Evolutionary conservation across 2,888 invertebrate species (phyloP), one percentile per base, ranked within the genome.

Genomic region (Papilio gigon): DNA sequence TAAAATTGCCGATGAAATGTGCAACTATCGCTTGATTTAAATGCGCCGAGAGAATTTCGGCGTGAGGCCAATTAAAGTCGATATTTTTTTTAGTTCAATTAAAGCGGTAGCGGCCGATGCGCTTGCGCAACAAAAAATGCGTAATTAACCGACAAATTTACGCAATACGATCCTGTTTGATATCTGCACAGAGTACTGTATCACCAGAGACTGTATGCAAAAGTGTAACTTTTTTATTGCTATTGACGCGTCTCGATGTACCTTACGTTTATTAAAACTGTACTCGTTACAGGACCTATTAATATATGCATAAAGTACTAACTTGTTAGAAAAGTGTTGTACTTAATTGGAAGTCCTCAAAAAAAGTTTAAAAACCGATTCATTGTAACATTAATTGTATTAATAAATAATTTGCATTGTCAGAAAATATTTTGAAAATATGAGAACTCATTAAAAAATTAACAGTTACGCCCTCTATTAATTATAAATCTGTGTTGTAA

Each of bases 121-220:
- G 73, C 77, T 88, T 87, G 80, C 80, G 80, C 77, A 85, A 90
- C 76, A 76, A 70, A 67, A 72, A 73, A 71, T 71, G 68, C 71
- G 81, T 80, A 85, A 86, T 88, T 87, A 88, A 84, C 80, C 72
- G 76, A 80, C 83, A 80, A 85, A 85, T 87, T 88, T 88, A 88
- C 86, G 88, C 82, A 87, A 87, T 76, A 74, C 76, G 86, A 86
- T 86, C 79, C 82, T 77, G 81, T 80, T 75, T 74, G 86, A 87
- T 85, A 84, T 77, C 73, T 58, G 27, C 67, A 65, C 70, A 70
- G 72, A 70, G 71, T 47, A 73, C 20, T 50, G 33, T 11, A 11
- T 17, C 14, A 4, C 9, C 40, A 70, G 64, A 71, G 71, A 35
- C 2, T 17, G 12, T 11, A n/a, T 60, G 35, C 30, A 60, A 35